Base-by-base conservation (phyloP, 2,888 invertebrate genomes). In the Ormyrus nitidulus region DNA sequence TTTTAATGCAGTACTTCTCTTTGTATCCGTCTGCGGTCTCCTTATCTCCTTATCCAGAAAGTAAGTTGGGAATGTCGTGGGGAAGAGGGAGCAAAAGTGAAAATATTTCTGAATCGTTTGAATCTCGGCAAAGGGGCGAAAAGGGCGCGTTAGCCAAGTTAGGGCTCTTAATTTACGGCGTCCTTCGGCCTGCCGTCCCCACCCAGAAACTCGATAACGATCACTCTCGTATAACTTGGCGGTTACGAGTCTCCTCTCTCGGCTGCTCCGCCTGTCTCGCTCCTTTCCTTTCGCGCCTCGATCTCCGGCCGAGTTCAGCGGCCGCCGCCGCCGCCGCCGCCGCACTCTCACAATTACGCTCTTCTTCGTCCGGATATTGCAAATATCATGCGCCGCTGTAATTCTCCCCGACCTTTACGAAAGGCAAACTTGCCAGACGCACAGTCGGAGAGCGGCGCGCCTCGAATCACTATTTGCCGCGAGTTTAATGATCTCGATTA, bases 151-250 rank as follows among this genome's bases (percentile, higher is more conserved):
- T 61, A 65, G 59, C 13, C 69, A 62, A 79, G 73, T 73, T 79
- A 13, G 79, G 58, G 69, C 73, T 69, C 79, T 69, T 79, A 79
- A 79, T 79, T 79, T 79, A 79, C 64, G 69, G 34, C 51, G 9
- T 11, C 53, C 59, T 54, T 46, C 74, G 61, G 7, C 73, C 62
- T 74, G 34, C 34, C 34, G 34, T 34, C 34, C 34, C 34, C 34
- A 34, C 34, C 34, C 34, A 34, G 69, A 74, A 79, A 79, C 74
- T 74, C 74, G 74, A 74, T 79, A 79, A 79, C 79, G 79, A 79
- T 79, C 79, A 68, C 69, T 34, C 34, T 79, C 79, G 74, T 79
- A 59, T 66, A 72, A 72, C 54, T 77, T 72, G 51, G 66, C 53
- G 72, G 65, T 78, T 78, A 78, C 71, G 58, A 65, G 13, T 64